phyloP scores from a whole-genome alignment of 2,797 vertebrate species.

The Phoebastria nigripes region DNA sequence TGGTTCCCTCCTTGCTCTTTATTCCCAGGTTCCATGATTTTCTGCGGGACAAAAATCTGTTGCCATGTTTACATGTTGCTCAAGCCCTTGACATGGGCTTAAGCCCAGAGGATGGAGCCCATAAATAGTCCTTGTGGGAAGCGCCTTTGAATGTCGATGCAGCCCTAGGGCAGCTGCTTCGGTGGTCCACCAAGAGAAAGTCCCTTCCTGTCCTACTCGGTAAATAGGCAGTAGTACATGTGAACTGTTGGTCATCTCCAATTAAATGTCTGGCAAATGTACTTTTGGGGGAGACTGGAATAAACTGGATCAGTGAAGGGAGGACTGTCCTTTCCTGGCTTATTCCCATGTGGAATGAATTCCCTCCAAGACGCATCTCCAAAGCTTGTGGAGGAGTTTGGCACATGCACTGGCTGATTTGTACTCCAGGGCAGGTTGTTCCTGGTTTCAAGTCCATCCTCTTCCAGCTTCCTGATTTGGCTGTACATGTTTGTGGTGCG shows the following conservation, averaged over 20 bases:
- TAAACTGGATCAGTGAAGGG: neutral
- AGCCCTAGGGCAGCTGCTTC: conserved; percentile 2
- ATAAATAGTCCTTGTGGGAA: neutral
- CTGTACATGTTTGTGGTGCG: rapidly evolving
- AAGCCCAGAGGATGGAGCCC: neutral
- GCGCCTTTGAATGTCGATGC: neutral
- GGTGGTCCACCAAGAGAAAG: neutral
- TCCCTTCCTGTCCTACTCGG: neutral
- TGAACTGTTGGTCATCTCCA: neutral
- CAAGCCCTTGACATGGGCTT: neutral
- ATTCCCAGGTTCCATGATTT: neutral
- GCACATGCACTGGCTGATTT: neutral
- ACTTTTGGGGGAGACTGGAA: neutral
- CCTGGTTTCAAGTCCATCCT: neutral
- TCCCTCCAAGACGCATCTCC: neutral
- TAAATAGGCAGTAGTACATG: neutral
- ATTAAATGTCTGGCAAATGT: neutral
- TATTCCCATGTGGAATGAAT: neutral
- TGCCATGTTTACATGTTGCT: neutral
- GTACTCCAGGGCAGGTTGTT: neutral
- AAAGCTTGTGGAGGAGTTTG: neutral
- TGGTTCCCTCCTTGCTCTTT: neutral
- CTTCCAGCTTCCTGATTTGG: neutral
- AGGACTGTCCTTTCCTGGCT: neutral
- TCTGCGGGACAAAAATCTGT: neutral